A percentile compares a stretch with the other conserved stretches of the same genome.
Evolutionary conservation across 2,797 vertebrate genomes (phyloP).

Genomic region (Alosa sapidissima): DNA sequence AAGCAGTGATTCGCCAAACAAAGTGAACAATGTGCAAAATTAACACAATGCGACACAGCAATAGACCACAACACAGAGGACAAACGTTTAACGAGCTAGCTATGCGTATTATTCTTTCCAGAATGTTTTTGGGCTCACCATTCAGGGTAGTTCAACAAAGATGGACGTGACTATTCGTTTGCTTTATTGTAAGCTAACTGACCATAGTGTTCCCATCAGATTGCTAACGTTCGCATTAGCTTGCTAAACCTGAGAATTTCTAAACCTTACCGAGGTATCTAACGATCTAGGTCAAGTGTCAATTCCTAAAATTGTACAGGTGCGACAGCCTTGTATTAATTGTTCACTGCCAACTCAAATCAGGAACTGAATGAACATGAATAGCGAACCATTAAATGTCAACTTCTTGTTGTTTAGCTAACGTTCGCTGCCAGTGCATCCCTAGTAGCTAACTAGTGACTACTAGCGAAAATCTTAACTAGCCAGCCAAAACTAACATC

Average conservation of each 20-base stretch:
- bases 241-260: neutral
- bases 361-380: neutral
- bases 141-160: constrained; percentile 20
- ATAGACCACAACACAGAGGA: neutral
- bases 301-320: neutral
- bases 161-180: constrained; percentile 17
- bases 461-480: neutral
- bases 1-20: constrained; percentile 8
- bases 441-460: neutral
- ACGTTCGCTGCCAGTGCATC: neutral
- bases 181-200: constrained; percentile 3
- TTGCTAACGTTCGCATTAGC: neutral
- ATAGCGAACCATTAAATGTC: neutral
- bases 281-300: neutral
- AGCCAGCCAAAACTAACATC: neutral
- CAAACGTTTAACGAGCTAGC: neutral
- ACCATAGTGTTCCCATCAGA: neutral
- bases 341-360: neutral
- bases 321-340: neutral
- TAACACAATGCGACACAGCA: neutral
- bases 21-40: constrained; percentile 11
- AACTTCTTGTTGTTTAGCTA: constrained; percentile 15
- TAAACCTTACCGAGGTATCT: neutral
- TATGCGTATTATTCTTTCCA: neutral
- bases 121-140: constrained; percentile 12